A percentile compares a stretch with the other conserved stretches of the same genome.
phyloP scores from a whole-genome alignment of 1,140 invertebrate species.

The Carposina sasakii region DNA sequence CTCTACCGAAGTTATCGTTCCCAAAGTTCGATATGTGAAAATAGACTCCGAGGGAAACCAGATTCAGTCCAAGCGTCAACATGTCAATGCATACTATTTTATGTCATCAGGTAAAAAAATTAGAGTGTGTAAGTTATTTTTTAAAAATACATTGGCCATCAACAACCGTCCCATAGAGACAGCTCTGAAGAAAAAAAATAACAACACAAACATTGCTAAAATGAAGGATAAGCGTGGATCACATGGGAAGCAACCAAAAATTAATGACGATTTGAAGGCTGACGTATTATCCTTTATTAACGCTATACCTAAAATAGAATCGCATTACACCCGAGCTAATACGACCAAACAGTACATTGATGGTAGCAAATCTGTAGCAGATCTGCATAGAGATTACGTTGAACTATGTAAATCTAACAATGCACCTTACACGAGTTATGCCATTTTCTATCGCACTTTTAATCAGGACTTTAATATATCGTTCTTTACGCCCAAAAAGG shows the following conservation, averaged over 20 bases:
- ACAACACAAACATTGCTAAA: conserved; percentile 11
- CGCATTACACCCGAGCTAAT: conserved; percentile 22
- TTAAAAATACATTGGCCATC: conserved; percentile 3
- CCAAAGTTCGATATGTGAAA: no score
- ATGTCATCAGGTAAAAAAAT: not conserved
- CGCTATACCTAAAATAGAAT: conserved; percentile 18
- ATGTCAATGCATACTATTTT: conserved; percentile 9
- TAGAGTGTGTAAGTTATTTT: conserved; percentile 7
- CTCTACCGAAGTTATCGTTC: no score
- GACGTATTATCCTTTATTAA: conserved; percentile 10
- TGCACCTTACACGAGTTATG: not conserved
- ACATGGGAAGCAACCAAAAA: conserved; percentile 3
- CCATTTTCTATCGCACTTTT: conserved; percentile 9
- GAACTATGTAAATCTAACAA: conserved; percentile 5
- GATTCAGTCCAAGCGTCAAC: not conserved
- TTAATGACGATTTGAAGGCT: conserved; percentile 5
- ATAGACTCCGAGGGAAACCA: no score
- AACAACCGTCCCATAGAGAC: conserved; percentile 14
- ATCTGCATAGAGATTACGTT: conserved; percentile 7
- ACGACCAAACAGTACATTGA: conserved; percentile 12
- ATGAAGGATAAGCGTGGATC: conserved; percentile 13
- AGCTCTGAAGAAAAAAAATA: conserved; percentile 18
- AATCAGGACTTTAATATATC: conserved; percentile 17
- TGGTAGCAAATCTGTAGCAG: conserved; percentile 6
- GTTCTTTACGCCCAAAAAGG: conserved; percentile 14